phyloP scores from a whole-genome alignment of 2,888 invertebrate genomes.

The Leptogaster cylindrica region DNA sequence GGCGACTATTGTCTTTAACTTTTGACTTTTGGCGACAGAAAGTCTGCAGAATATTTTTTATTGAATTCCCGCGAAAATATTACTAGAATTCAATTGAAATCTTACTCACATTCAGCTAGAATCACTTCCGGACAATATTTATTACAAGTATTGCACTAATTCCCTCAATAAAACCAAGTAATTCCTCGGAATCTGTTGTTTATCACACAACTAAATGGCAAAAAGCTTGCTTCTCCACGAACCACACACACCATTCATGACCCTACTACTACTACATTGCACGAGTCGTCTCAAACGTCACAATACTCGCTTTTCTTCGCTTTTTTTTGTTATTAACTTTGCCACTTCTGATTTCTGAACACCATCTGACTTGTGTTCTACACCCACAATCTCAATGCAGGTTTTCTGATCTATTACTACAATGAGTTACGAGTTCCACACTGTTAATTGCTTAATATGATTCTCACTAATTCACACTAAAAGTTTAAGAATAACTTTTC shows the following conservation, averaged over 20 bases:
- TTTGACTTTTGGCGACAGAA: constrained; percentile 37
- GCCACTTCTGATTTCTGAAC: neutral
- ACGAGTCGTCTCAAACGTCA: neutral
- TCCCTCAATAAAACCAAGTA: neutral
- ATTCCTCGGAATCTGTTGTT: constrained; percentile 28
- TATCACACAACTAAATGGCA: constrained; percentile 24
- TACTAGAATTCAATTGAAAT: neutral
- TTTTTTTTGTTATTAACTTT: neutral
- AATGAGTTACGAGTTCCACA: no score
- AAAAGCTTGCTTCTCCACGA: constrained; percentile 16
- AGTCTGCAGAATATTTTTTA: constrained; percentile 33
- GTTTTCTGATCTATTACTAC: no score
- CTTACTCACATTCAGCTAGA: constrained; percentile 24
- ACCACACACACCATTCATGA: constrained; percentile 17
- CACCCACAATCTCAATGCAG: no score
- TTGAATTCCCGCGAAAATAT: constrained; percentile 1
- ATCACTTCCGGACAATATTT: constrained; percentile 3
- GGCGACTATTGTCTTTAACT: constrained; percentile 16
- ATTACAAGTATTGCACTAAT: constrained; percentile 6
- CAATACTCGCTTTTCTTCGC: neutral
- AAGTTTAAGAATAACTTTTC: no score
- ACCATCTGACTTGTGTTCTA: no score
- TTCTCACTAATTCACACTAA: no score
- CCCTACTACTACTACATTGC: no score
- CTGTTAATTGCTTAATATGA: no score